Conservation (phyloP, 2,113 vertebrate genomes). For the Tragulus kanchil region DNA sequence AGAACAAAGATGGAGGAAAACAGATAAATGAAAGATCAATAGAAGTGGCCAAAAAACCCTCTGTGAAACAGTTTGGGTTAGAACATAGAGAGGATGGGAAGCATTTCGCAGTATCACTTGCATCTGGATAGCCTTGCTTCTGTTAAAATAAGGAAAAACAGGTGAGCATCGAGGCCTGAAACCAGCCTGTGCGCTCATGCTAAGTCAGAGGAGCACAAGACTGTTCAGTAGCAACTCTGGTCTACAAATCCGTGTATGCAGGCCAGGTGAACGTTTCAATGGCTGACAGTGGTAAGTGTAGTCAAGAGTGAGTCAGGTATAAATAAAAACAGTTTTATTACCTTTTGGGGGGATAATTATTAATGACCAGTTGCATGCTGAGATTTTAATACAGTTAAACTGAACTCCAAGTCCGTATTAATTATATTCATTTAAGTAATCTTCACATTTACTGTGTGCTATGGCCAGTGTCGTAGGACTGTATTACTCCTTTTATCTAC, state of each 20-base stretch:
- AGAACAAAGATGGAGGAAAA: too few species aligned
- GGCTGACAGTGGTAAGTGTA: neutral
- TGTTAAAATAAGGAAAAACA: slow-evolving; percentile 22
- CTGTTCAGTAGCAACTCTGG: neutral
- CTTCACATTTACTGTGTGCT: neutral
- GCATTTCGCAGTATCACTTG: slow-evolving; percentile 3
- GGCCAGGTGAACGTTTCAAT: slow-evolving; percentile 9
- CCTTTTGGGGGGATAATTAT: neutral
- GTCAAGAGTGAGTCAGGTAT: neutral
- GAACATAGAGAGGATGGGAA: neutral
- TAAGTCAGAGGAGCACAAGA: neutral
- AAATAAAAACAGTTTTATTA: slow-evolving; percentile 19
- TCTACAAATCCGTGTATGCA: neutral
- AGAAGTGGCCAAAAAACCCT: neutral
- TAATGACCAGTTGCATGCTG: neutral
- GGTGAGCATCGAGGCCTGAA: neutral
- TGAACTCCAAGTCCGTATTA: neutral
- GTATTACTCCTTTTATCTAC: neutral
- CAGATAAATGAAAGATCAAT: too few species aligned
- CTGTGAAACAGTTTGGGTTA: slow-evolving; percentile 7
- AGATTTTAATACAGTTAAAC: slow-evolving; percentile 37
- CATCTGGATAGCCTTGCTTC: neutral
- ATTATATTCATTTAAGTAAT: neutral
- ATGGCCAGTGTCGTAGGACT: neutral
- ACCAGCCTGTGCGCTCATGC: neutral